Conservation (phyloP, 2,113 vertebrate species). For the Neolamprologus variostigma region DNA sequence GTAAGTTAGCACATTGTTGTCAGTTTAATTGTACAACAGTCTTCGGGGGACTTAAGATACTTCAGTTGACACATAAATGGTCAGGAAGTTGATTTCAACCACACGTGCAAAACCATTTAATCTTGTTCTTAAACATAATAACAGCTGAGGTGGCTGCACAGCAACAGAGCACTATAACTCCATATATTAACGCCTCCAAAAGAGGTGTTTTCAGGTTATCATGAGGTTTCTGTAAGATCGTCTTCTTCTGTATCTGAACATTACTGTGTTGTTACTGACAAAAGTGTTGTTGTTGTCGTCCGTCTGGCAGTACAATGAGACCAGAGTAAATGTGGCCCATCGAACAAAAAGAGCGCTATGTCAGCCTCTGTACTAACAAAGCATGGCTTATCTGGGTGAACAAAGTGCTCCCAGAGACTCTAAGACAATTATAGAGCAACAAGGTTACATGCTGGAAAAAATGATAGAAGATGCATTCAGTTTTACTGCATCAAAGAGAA, state of each 20-base stretch:
- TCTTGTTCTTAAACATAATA: background rate
- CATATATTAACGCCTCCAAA: background rate
- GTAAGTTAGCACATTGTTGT: background rate
- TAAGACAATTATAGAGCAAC: constrained; percentile 29
- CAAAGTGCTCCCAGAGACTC: constrained; percentile 29
- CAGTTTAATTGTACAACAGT: background rate
- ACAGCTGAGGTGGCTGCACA: background rate
- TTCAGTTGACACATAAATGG: background rate
- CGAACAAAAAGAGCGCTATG: constrained; percentile 36
- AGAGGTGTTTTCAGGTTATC: background rate
- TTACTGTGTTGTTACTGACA: background rate
- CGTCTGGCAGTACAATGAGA: background rate
- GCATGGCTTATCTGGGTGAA: constrained; percentile 26
- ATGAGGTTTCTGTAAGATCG: background rate
- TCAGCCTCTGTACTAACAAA: constrained; percentile 59
- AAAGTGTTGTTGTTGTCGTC: background rate
- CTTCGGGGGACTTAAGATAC: background rate
- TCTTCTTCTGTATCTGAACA: background rate
- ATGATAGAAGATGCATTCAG: background rate
- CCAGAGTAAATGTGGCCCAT: constrained; percentile 8
- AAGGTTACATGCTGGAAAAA: background rate
- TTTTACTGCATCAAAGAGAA: background rate
- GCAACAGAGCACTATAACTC: background rate
- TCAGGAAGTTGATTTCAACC: background rate
- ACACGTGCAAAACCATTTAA: background rate